Evolutionary conservation across 2,113 vertebrate genomes (phyloP).

Genomic region (Rhinoptilus africanus): DNA sequence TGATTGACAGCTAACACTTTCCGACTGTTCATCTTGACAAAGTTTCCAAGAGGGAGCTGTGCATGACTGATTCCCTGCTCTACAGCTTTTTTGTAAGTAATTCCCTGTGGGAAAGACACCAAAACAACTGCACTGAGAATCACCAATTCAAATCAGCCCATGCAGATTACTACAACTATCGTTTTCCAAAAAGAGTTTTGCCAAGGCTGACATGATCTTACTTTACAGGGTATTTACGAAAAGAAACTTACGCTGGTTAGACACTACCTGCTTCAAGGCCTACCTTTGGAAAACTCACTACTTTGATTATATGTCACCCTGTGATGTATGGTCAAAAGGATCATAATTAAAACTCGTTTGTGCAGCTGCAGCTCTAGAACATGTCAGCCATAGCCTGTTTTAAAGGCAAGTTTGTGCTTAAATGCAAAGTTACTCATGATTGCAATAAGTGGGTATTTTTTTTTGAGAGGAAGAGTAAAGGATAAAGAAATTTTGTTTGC

Average conservation of each 20-base stretch:
- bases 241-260: accelerated
- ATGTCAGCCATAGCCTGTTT: not conserved
- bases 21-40: constrained; percentile 97
- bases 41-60: constrained; percentile 90
- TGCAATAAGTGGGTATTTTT: not conserved
- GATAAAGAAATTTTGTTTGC: not conserved
- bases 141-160: not conserved
- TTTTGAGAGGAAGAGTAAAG: not conserved
- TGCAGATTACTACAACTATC: not conserved
- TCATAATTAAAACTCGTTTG: not conserved
- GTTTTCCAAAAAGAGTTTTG: not conserved
- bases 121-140: not conserved
- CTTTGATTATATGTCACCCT: not conserved
- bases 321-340: not conserved
- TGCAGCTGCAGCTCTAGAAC: not conserved
- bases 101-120: constrained; percentile 77
- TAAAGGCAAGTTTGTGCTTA: not conserved
- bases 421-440: not conserved
- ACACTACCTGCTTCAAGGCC: not conserved
- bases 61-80: constrained; percentile 88
- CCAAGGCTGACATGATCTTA: not conserved
- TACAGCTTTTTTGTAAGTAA: constrained; percentile 86
- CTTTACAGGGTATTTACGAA: not conserved
- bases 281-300: not conserved
- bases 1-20: constrained; percentile 97